phyloP scores from a whole-genome alignment of 2,113 vertebrate genomes.

The Ginglymostoma cirratum region DNA sequence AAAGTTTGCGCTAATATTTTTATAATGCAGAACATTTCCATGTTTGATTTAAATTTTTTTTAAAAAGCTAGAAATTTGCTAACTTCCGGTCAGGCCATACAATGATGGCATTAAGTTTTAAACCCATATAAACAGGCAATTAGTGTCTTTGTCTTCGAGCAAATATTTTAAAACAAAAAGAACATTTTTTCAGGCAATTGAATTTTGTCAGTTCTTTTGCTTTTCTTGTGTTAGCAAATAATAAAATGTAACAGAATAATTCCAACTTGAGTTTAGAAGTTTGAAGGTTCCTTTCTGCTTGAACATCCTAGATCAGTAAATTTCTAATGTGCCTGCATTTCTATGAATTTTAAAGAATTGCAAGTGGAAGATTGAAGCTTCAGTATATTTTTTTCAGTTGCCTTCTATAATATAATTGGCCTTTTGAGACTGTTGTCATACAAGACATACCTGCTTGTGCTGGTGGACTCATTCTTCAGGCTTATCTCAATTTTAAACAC shows the following conservation, averaged over 20 bases:
- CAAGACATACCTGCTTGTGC: background rate
- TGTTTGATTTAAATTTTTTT: background rate
- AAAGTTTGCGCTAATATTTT: background rate
- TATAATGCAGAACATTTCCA: background rate
- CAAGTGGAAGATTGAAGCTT: background rate
- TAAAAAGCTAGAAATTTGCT: background rate
- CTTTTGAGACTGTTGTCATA: background rate
- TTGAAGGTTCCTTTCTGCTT: background rate
- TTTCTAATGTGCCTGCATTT: background rate
- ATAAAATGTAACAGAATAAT: background rate
- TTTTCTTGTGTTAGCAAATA: background rate
- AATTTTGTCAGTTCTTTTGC: background rate
- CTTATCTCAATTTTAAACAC: background rate
- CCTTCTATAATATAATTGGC: background rate
- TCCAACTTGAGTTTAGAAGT: background rate
- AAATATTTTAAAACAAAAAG: background rate
- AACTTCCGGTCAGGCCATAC: background rate
- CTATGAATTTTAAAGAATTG: background rate
- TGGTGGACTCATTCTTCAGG: background rate
- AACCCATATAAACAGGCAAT: background rate
- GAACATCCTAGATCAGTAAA: background rate
- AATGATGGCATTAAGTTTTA: background rate
- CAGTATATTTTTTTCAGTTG: background rate
- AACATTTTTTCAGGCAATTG: background rate
- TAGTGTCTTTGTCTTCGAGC: background rate